Base-by-base conservation (phyloP, 1,140 invertebrate species). In the Melipona quadrifasciata region DNA sequence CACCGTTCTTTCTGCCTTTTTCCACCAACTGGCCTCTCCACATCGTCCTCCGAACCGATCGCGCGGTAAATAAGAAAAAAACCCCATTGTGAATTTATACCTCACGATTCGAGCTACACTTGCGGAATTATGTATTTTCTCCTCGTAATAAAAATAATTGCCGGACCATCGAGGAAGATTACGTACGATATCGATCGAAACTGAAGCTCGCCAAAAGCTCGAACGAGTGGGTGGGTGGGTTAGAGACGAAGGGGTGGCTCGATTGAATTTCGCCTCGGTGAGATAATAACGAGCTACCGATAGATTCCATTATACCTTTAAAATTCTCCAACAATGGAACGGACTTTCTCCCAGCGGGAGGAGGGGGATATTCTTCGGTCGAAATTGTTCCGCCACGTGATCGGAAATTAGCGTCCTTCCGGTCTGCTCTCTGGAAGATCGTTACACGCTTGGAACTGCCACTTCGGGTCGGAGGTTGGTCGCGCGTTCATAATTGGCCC, bases 271-370 rank as follows among this genome's bases (percentile, higher is more conserved):
- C 78, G 12, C 19, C 34, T 6, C 17, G 55, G 65, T 14, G 70
- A 74, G 55, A 64, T 74, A 73, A 51, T 81, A 80, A 72, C 51
- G 77, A 70, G 53, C 58, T n/a, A 80, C 27, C 51, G 65, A 72
- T 72, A 80, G 78, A 71, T 71, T 72, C 31, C 78, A 57, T 58
- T 80, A 80, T 57, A 51, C 67, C 67, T 72, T 79, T 57, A 80
- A 70, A 34, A 70, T 64, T 51, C 61, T 21, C 47, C 34, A 51
- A 64, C 75, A 65, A 78, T n/a, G 61, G 75, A n/a, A 4, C n/a
- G n/a, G 58, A 78, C 68, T 80, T 57, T 70, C 47, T 79, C 8
- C 27, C 61, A 31, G 21, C n/a, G 8, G 39, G 12, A n/a, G 39
- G 39, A 6, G 6, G 55, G 55, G 51, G 53, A 79, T 65, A 79